Conservation (phyloP, 92 coral and sea anemone genomes). For the Scolanthus callimorphus region DNA sequence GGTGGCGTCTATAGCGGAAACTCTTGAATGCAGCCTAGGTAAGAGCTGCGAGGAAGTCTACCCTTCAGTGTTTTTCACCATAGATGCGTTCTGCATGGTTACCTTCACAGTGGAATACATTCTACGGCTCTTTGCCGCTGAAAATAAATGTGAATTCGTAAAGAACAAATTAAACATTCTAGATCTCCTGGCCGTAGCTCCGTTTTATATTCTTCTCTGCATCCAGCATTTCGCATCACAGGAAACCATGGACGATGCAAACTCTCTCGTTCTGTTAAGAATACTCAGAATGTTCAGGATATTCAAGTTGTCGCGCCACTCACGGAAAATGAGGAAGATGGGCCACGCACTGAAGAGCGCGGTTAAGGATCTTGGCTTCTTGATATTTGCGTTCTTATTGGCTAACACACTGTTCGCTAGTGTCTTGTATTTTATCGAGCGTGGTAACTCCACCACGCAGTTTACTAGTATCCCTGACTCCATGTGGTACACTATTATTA, state of each 20-base stretch:
- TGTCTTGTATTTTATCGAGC: slow-evolving; percentile 69
- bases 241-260: slow-evolving; percentile 50
- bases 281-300: slow-evolving; percentile 83
- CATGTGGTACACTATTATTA: slow-evolving; percentile 95
- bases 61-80: slow-evolving; percentile 45
- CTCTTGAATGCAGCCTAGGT: slow-evolving; percentile 46
- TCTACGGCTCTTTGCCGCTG: slow-evolving; percentile 76
- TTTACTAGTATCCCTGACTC: slow-evolving; percentile 84
- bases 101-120: slow-evolving; percentile 78
- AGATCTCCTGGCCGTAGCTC: slow-evolving; percentile 73
- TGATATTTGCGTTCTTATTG: slow-evolving; percentile 78
- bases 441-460: slow-evolving; percentile 23
- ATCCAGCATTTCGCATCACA: slow-evolving; percentile 33
- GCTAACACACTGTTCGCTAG: slow-evolving; percentile 90
- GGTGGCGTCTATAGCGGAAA: slow-evolving; percentile 58
- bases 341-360: slow-evolving; percentile 79
- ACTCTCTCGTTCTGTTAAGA: slow-evolving; percentile 70
- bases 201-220: slow-evolving; percentile 68
- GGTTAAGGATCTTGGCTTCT: slow-evolving; percentile 73
- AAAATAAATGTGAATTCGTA: slow-evolving; percentile 47
- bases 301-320: slow-evolving; percentile 89
- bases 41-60: slow-evolving; percentile 66
- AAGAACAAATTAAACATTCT: slow-evolving; percentile 65
- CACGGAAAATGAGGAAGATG: slow-evolving; percentile 80
- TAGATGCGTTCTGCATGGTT: slow-evolving; percentile 73